Conservation (phyloP, 30 jellyfish, hydroid and myxozoan genomes). For the Turritopsis dohrnii region DNA sequence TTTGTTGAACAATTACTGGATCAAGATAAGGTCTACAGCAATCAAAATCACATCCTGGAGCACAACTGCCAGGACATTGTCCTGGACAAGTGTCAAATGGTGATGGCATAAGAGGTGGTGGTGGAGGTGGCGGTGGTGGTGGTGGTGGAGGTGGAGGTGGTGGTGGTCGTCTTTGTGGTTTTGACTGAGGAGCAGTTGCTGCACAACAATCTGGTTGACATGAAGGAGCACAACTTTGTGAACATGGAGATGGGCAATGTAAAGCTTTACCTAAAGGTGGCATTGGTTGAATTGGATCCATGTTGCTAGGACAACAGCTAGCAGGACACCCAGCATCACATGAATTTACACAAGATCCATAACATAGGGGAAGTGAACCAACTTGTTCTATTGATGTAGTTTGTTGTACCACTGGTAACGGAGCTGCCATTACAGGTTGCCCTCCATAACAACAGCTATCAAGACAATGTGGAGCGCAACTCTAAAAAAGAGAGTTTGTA, state of each 20-base stretch:
- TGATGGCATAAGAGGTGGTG: slow-evolving; percentile 41
- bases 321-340: slow-evolving; percentile 87
- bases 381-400: slow-evolving; percentile 37
- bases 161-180: slow-evolving; percentile 75
- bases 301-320: slow-evolving; percentile 62
- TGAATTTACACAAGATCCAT: slow-evolving; percentile 58
- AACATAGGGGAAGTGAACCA: slow-evolving; percentile 47
- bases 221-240: slow-evolving; percentile 84
- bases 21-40: slow-evolving; percentile 95
- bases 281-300: slow-evolving; percentile 61
- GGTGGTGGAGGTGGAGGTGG: slow-evolving; percentile 92
- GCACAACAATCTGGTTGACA: slow-evolving; percentile 79
- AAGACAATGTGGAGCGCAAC: slow-evolving; percentile 89
- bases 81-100: slow-evolving; percentile 80
- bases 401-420: slow-evolving; percentile 32
- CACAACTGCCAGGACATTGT: slow-evolving; percentile 86
- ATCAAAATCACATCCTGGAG: slow-evolving; percentile 94
- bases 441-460: slow-evolving; percentile 69
- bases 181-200: slow-evolving; percentile 56
- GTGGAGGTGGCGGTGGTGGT: slow-evolving; percentile 74
- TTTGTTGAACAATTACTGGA: slow-evolving; percentile 70
- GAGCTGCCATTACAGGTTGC: slow-evolving; percentile 23
- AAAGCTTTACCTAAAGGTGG: slow-evolving; percentile 53
- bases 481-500: slow-evolving; percentile 31
- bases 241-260: slow-evolving; percentile 79